Base-by-base conservation (phyloP, 2,797 vertebrate genomes). In the Characodon lateralis region DNA sequence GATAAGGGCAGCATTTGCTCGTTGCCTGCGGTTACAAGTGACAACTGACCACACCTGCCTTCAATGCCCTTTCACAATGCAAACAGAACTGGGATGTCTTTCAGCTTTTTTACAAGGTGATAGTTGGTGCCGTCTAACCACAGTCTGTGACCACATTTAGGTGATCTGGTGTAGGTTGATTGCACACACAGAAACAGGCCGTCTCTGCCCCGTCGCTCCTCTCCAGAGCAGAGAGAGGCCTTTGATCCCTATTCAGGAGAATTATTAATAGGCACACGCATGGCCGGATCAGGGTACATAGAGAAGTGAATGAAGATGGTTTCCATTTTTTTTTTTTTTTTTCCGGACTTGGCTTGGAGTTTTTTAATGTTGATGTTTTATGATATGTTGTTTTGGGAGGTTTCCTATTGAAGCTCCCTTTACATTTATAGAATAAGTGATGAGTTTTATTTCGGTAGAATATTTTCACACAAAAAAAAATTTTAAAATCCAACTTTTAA, bases 211-310 rank as follows among this genome's bases (percentile, higher is more conserved):
- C 58, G 59, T 72, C 24, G 24, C 63, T 79, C 41, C 41, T 78
- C 74, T 13, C 10, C 31, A 58, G 53, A 73, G 41, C 77, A 70
- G 71, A 77, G 35, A 50, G 81, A 82, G 83, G 26, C 24, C 71
- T 89, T 91, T 89, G 82, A 89, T 89, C 74, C 88, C 51, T 58
- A 59, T 85, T 56, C 73, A 86, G 46, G 76, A 79, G 71, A 83
- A 80, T 59, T 72, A 39, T 83, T 76, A 72, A 84, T 72, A 82
- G 53, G 2, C 59, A 76, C 74, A 71, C 68, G 12, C 56, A 18
- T 61, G 26, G 31, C 65, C 31, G 53, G 26, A n/a, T 65, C 51
- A 68, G 48, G 72, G 55, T n/a, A 43, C 51, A 74, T 1, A 50
- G 22, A 69, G 43, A 69, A 22, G 18, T 43, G 39, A 48, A 76